Conservation (phyloP, 1,140 invertebrate species). For the Planococcus citri region DNA sequence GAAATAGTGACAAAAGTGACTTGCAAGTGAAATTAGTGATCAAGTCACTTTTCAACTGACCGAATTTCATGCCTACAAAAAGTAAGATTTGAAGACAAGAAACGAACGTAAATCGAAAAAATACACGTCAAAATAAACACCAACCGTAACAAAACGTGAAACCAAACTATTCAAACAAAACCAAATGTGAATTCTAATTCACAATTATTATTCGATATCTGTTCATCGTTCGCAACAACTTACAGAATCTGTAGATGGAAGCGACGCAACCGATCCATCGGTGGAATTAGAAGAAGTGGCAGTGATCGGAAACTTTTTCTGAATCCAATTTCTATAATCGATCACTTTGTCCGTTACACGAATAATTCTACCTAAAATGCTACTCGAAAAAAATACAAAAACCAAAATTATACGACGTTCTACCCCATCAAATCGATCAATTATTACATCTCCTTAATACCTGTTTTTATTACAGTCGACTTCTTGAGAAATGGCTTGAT, state of each 20-base stretch:
- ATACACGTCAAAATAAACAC: too few species aligned
- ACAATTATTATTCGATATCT: too few species aligned
- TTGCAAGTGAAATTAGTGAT: too few species aligned
- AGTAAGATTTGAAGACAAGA: too few species aligned
- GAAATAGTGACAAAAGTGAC: too few species aligned
- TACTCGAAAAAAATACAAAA: slow-evolving; percentile 32
- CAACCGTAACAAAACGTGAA: slow-evolving; percentile 21
- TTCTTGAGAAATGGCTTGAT: slow-evolving; percentile 61
- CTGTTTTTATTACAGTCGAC: slow-evolving; percentile 37
- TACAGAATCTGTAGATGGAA: slow-evolving; percentile 5
- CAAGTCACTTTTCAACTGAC: too few species aligned
- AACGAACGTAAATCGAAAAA: too few species aligned
- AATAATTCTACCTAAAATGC: slow-evolving; percentile 79
- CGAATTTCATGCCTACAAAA: too few species aligned
- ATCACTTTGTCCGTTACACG: slow-evolving; percentile 88
- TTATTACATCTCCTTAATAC: slow-evolving; percentile 41
- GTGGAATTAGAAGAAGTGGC: slow-evolving; percentile 11
- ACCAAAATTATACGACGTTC: slow-evolving; percentile 13
- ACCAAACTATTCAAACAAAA: slow-evolving; percentile 12
- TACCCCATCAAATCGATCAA: slow-evolving; percentile 31
- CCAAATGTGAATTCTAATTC: slow-evolving; percentile 22
- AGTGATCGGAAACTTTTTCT: slow-evolving; percentile 41
- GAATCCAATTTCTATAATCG: slow-evolving; percentile 68
- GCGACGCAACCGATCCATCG: background rate
- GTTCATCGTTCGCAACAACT: slow-evolving; percentile 19